Conservation (phyloP, 2,888 invertebrate genomes). For the Rhogogaster chlorosoma region DNA sequence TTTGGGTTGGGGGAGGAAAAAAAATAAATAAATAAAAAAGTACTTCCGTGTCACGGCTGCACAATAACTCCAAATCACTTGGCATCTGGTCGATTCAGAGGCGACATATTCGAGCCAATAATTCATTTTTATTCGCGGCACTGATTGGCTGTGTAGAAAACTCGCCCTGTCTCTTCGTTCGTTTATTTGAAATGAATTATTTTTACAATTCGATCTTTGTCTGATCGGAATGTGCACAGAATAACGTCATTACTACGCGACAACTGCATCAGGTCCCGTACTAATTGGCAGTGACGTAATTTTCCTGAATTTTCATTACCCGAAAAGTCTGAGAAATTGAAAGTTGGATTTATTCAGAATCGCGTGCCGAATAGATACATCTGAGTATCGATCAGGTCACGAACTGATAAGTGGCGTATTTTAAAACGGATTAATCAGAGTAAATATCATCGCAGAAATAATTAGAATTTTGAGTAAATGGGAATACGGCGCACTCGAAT, state of each 20-base stretch:
- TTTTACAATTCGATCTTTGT: not conserved
- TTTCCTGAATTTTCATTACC: constrained; percentile 12
- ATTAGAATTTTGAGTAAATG: not conserved
- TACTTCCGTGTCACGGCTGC: not conserved
- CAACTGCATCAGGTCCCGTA: not conserved
- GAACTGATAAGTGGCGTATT: not conserved
- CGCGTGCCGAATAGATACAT: not conserved
- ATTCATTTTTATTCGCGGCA: constrained; percentile 34
- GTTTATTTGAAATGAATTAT: constrained; percentile 25
- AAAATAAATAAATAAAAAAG: not conserved
- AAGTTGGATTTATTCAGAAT: not conserved
- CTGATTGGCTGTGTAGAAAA: constrained; percentile 45
- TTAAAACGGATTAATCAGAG: not conserved
- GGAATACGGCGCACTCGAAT: not conserved
- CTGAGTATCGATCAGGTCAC: not conserved
- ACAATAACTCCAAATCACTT: constrained; percentile 45
- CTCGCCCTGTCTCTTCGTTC: constrained; percentile 18
- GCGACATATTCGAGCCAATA: constrained; percentile 34
- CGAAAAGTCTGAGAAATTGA: not conserved
- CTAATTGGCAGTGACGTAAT: constrained; percentile 7
- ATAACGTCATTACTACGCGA: not conserved
- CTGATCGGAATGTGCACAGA: not conserved
- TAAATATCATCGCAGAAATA: not conserved
- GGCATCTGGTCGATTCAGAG: constrained; percentile 10
- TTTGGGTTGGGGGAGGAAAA: not conserved